Evolutionary conservation across 2,797 vertebrate species (phyloP).

Genomic region (Sparidentex hasta): DNA sequence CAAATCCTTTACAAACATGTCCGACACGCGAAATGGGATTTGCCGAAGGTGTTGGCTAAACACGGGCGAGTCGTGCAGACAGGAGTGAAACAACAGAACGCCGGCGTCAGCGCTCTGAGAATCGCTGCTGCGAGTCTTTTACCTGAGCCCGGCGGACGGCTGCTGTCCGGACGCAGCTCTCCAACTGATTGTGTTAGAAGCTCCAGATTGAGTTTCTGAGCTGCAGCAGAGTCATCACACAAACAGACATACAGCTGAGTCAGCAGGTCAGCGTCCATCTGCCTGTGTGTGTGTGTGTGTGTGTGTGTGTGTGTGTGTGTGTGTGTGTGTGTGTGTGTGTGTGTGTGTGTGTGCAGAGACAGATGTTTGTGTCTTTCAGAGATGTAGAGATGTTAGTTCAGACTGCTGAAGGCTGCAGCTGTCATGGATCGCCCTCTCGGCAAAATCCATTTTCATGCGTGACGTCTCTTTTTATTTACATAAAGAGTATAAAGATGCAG

Average conservation of each 20-base stretch:
- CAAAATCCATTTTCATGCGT: neutral
- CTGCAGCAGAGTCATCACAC: slow-evolving; percentile 61
- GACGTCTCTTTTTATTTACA: neutral
- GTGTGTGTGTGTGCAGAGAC: slow-evolving; percentile 7
- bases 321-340: slow-evolving; percentile 11
- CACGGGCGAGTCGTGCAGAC: slow-evolving; percentile 21
- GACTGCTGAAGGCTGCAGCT: slow-evolving; percentile 4
- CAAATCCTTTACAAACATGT: slow-evolving; percentile 65
- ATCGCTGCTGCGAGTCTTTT: slow-evolving; percentile 40
- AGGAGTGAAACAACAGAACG: slow-evolving; percentile 36
- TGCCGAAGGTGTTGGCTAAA: slow-evolving; percentile 54
- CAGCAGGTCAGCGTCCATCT: slow-evolving; percentile 41
- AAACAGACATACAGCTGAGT: slow-evolving; percentile 66
- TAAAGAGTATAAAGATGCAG: neutral
- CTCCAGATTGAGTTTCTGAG: slow-evolving; percentile 54
- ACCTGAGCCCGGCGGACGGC: slow-evolving; percentile 53
- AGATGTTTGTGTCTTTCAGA: neutral
- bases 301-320: slow-evolving; percentile 20
- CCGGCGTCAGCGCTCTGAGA: slow-evolving; percentile 53
- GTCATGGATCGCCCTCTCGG: neutral
- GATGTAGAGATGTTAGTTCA: neutral
- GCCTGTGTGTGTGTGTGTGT: slow-evolving; percentile 9
- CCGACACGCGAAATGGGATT: slow-evolving; percentile 67
- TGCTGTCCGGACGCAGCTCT: slow-evolving; percentile 45
- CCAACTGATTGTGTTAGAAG: slow-evolving; percentile 63